A percentile compares a stretch with the other conserved stretches of the same genome.
Evolutionary conservation across 2,888 invertebrate genomes (phyloP).

Genomic region (Orthonevra nobilis): DNA sequence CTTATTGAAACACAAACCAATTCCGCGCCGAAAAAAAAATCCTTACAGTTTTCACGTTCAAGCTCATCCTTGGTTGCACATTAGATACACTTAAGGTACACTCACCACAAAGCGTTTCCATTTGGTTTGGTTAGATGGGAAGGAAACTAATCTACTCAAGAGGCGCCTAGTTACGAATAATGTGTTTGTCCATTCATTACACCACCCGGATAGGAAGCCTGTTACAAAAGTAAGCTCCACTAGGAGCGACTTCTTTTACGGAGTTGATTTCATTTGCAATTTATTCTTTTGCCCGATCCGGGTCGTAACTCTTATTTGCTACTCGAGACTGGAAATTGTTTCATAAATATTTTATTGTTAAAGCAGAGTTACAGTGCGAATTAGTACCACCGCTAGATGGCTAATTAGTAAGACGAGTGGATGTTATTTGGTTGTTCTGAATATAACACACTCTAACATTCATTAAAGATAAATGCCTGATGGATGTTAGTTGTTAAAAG

Average conservation of each 20-base stretch:
- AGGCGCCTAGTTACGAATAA: not conserved
- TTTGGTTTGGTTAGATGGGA: not conserved
- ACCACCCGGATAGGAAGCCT: not conserved
- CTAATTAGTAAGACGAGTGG: no score
- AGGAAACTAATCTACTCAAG: not conserved
- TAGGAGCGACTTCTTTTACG: no score
- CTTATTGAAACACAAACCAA: no score
- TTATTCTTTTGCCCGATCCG: not conserved
- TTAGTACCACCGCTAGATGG: no score
- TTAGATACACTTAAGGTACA: not conserved
- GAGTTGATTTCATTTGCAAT: conserved; percentile 17
- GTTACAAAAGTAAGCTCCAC: not conserved
- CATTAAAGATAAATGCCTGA: no score
- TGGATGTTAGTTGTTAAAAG: no score
- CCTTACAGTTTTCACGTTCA: no score
- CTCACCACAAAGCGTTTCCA: not conserved
- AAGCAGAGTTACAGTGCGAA: not conserved
- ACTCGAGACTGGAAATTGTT: not conserved
- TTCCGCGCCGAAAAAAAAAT: no score
- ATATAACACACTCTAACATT: no score
- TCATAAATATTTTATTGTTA: conserved; percentile 7
- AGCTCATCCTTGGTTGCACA: not conserved
- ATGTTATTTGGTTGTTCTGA: no score
- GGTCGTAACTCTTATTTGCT: conserved; percentile 2
- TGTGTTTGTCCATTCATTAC: not conserved